These are phyloP conservation scores for Aplodontia rufa DNA, from an alignment of 2,113 vertebrate genomes.

Conservation along the genomic window DNA sequence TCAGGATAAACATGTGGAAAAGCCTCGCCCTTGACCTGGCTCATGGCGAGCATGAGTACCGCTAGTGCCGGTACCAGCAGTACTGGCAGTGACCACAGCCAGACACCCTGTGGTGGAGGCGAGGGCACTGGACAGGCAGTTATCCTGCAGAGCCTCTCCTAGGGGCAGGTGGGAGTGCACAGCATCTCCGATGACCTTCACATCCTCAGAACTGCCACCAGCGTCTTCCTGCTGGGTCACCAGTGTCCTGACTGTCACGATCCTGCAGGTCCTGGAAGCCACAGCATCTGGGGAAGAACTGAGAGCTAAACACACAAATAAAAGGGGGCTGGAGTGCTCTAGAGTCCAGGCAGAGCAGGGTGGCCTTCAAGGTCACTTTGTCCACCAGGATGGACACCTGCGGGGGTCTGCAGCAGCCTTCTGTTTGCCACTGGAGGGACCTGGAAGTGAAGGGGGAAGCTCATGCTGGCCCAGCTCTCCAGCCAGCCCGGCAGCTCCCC, in stretches of 20 bases:
- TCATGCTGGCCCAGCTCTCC: background rate
- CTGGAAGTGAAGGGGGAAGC: background rate
- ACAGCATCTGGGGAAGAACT: rapidly evolving
- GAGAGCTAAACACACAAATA: no score
- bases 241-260: background rate
- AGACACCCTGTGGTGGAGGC: background rate
- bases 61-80: background rate
- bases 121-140: no score
- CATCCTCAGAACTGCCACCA: background rate
- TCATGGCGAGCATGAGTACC: background rate
- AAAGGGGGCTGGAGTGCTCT: background rate
- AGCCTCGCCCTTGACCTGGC: background rate
- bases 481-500: no score
- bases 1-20: background rate
- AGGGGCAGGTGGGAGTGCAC: no score
- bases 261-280: background rate
- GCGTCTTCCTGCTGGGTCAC: background rate
- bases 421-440: background rate
- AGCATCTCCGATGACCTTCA: background rate
- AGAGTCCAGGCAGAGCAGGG: background rate
- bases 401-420: no score
- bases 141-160: background rate
- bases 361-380: background rate
- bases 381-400: background rate
- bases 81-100: background rate